These are phyloP conservation scores for Hybos culiciformis DNA, from an alignment of 2,888 invertebrate species.

Conservation along the genomic window DNA sequence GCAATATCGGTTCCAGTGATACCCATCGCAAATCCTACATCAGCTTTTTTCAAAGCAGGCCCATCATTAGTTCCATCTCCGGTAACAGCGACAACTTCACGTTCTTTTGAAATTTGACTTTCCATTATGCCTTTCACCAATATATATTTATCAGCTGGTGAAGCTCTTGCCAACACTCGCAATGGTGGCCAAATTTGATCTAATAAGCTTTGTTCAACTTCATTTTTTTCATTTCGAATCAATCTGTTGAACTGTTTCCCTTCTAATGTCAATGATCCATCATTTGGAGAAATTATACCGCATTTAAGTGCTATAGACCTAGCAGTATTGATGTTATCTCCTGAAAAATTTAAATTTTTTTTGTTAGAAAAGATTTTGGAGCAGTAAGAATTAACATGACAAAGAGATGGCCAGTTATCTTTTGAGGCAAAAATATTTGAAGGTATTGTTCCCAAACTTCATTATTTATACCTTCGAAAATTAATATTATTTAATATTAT, in stretches of 20 bases:
- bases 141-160: conserved; percentile 90
- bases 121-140: conserved; percentile 94
- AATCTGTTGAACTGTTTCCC: conserved; percentile 89
- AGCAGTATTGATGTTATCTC: conserved; percentile 95
- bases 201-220: conserved; percentile 76
- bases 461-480: too few relatives aligned
- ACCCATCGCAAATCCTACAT: conserved; percentile 96
- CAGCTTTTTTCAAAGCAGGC: conserved; percentile 88
- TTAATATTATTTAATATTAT: too few relatives aligned
- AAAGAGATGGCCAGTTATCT: too few relatives aligned
- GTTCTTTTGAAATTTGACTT: conserved; percentile 66
- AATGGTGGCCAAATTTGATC: conserved; percentile 92
- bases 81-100: conserved; percentile 92
- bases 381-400: too few relatives aligned
- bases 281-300: conserved; percentile 78
- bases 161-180: conserved; percentile 82
- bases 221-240: conserved; percentile 69
- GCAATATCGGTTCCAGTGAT: conserved; percentile 97
- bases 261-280: conserved; percentile 84
- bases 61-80: conserved; percentile 95
- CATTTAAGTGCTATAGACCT: conserved; percentile 90
- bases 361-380: too few relatives aligned
- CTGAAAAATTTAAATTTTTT: too few relatives aligned
- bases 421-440: too few relatives aligned
- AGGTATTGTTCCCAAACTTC: too few relatives aligned